Base-by-base conservation (phyloP, 1,140 invertebrate genomes). In the Papilio polyxenes region DNA sequence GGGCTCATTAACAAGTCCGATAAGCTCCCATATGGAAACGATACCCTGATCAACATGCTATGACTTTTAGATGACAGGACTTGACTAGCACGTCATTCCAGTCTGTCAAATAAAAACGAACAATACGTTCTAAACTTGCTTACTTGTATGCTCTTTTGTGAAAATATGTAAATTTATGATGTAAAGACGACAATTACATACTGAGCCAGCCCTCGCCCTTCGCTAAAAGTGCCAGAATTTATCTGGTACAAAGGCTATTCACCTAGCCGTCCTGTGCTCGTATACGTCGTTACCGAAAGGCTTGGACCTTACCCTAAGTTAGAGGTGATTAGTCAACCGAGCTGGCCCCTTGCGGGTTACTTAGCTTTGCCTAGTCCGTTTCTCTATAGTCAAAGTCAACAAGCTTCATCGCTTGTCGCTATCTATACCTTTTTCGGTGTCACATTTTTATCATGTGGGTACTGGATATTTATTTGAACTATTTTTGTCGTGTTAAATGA, bases 1-100 rank as follows among this genome's bases (percentile, higher is more conserved):
- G 59, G 44, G 17, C 78, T 80, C 78, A 80, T 80, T 80, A 80
- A 80, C 59, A 80, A 80, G 65, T 59, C n/a, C 40, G 78, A 80
- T 80, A 80, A 80, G 78, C 56, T 80, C 78, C 78, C 11, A 65
- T 80, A 80, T 80, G 59, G 78, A 65, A 65, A 80, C 78, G 59
- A 62, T 44, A 62, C 77, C 44, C n/a, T 13, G 59, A 69, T 80
- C 78, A 80, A 77, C 20, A 65, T 44, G n/a, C 44, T 59, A 20
- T 1, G 56, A 59, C 56, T 59, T 59, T 59, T n/a, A 59, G 9
- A n/a, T 59, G 56, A 59, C 56, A 20, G 56, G 56, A 59, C 56
- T 59, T 59, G 56, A 9, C 56, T 20, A 20, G 56, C 4, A 5
- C 2, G 15, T 31, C 23, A 31, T 31, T 31, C 23, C 23, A 13